Base-by-base conservation (phyloP, 2,113 vertebrate species). In the Sinocyclocheilus anophthalmus region DNA sequence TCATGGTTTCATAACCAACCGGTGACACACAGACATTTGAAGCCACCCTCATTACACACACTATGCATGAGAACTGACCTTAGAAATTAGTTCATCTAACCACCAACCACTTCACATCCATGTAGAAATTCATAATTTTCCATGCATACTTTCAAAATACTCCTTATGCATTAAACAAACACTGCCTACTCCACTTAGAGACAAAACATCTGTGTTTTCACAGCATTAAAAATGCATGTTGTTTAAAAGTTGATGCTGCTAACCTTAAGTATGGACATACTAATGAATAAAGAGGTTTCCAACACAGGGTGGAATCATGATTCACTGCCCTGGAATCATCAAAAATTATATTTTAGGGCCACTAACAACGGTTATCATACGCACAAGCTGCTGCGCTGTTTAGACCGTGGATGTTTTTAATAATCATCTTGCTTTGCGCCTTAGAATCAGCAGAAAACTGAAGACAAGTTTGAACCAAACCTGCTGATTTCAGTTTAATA, bases 271-370 rank as follows among this genome's bases (percentile, higher is more conserved):
- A 61, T 59, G 55, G 18, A 59, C 50, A 8, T 59, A 59, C 55
- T 22, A 59, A 59, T 61, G 22, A n/a, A 39, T 72, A 20, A 69
- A 69, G 22, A 61, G 59, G 3, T 61, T 61, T 61, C 3, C 53
- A 18, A 55, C 5, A 61, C 24, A 63, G 69, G 69, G 69, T 57
- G 50, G 16, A 57, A 37, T 37, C 16, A 18, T 39, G 59, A 81
- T 48, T 67, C 37, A 81, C 53, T 57, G 59, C 59, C n/a, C 8
- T 65, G 33, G 39, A 42, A 39, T 80, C 77, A 61, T 80, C 11
- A 59, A n/a, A 80, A 80, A 80, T 39, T 14, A 80, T 48, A 42
- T 30, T 45, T 81, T 2, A 26, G n/a, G 5, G n/a, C 6, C 42
- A 48, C 73, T 76, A 76, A 76, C 37, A 45, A 45, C 5, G 59